Conservation (phyloP, 2,888 invertebrate species). For the Drosophila mayaguana region DNA sequence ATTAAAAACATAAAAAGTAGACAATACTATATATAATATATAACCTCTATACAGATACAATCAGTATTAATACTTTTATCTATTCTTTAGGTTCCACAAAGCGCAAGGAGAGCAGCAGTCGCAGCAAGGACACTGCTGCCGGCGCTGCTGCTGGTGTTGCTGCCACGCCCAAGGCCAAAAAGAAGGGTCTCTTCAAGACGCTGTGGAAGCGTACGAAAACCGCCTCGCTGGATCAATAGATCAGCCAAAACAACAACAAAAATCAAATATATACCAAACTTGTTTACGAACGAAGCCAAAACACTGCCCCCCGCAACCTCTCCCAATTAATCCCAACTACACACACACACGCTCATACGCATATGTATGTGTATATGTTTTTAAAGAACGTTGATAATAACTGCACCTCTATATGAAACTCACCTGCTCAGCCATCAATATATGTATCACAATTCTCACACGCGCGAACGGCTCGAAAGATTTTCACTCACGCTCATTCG, state of each 20-base stretch:
- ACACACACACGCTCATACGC: slow-evolving; percentile 1
- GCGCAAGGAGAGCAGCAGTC: slow-evolving; percentile 73
- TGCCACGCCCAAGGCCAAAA: slow-evolving; percentile 86
- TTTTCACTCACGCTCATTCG: slow-evolving; percentile 49
- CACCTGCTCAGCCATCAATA: slow-evolving; percentile 41
- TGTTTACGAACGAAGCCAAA: slow-evolving; percentile 41
- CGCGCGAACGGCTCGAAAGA: slow-evolving; percentile 11
- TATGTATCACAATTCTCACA: slow-evolving; percentile 4
- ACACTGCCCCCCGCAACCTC: slow-evolving; percentile 55
- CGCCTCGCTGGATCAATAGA: slow-evolving; percentile 93
- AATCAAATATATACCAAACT: slow-evolving; percentile 17
- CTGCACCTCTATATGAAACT: slow-evolving; percentile 50
- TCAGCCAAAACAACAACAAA: not conserved
- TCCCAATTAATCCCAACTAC: not conserved
- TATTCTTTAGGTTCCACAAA: slow-evolving; percentile 57
- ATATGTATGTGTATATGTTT: slow-evolving; percentile 40
- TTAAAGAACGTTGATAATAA: slow-evolving; percentile 63
- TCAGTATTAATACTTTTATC: too few relatives aligned
- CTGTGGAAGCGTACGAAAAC: slow-evolving; percentile 95
- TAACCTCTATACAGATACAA: not conserved
- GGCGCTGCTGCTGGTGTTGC: slow-evolving; percentile 42
- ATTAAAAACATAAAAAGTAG: too few relatives aligned
- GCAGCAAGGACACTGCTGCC: slow-evolving; percentile 74
- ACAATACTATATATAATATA: not conserved
- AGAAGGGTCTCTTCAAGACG: slow-evolving; percentile 95